phyloP scores from a whole-genome alignment of 2,797 vertebrate genomes.

The Squalus acanthias region DNA sequence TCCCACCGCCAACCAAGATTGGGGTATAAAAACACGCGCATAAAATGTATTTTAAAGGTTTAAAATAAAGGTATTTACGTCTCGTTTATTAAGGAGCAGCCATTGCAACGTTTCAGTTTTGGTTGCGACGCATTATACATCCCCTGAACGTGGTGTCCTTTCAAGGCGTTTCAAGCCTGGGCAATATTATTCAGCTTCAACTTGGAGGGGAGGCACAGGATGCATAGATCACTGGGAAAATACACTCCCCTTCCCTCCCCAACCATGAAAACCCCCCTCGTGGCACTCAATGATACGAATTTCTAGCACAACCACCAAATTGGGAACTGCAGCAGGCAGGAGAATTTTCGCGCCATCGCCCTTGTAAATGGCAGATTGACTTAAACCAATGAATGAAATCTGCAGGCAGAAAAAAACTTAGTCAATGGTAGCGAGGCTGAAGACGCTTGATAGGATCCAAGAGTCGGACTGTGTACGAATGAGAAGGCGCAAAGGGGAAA shows the following conservation, averaged over 20 bases:
- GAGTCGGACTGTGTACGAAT: conserved; percentile 6
- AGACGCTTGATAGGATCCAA: conserved; percentile 25
- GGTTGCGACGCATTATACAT: background rate
- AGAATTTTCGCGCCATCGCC: conserved; percentile 31
- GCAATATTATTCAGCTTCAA: background rate
- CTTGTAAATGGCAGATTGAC: conserved; percentile 21
- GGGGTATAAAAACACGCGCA: background rate
- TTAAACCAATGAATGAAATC: conserved; percentile 36
- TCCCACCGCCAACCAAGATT: background rate
- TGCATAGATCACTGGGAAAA: background rate
- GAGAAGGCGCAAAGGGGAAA: background rate
- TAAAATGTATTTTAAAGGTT: background rate
- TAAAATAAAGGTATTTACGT: background rate
- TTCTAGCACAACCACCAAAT: background rate
- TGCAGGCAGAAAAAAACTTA: background rate
- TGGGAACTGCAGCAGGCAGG: background rate
- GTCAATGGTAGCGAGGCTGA: conserved; percentile 28
- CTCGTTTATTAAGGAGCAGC: conserved; percentile 15
- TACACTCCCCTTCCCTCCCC: background rate
- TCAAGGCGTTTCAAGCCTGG: background rate
- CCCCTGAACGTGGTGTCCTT: background rate
- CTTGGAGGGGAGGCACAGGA: background rate
- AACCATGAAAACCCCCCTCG: background rate
- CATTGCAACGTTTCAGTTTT: conserved; percentile 11
- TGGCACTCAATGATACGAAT: background rate